Evolutionary conservation across 2,888 invertebrate species (phyloP).

Genomic region (Mayetiola destructor): DNA sequence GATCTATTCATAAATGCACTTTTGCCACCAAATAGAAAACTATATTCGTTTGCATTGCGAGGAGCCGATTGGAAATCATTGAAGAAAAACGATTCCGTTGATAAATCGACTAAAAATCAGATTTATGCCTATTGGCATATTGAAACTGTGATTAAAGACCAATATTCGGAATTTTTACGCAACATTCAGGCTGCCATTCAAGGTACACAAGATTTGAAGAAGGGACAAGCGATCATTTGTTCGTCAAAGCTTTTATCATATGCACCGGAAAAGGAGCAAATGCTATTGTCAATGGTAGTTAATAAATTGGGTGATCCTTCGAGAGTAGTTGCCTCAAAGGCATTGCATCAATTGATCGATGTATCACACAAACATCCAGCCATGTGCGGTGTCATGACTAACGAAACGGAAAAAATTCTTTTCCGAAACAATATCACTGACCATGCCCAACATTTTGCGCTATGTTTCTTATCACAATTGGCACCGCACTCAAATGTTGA

Average conservation of each 20-base stretch:
- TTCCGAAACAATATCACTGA: conserved; percentile 75
- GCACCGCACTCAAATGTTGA: conserved; percentile 54
- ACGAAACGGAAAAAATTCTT: conserved; percentile 78
- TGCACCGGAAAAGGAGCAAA: conserved; percentile 34
- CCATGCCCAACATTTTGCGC: conserved; percentile 81
- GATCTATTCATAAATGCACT: conserved; percentile 32
- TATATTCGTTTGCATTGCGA: conserved; percentile 28
- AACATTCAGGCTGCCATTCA: conserved; percentile 32
- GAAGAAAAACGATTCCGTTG: conserved; percentile 25
- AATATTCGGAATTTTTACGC: conserved; percentile 40
- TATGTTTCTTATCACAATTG: conserved; percentile 84
- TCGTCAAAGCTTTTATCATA: conserved; percentile 28
- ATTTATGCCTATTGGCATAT: conserved; percentile 70
- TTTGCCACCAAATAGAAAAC: conserved; percentile 30
- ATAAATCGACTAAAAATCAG: conserved; percentile 48
- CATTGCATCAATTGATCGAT: conserved; percentile 70
- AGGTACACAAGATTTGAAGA: conserved; percentile 32
- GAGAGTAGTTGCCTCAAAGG: conserved; percentile 65
- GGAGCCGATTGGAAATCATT: conserved; percentile 32
- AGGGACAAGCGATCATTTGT: conserved; percentile 27
- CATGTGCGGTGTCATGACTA: conserved; percentile 77
- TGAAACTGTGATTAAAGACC: conserved; percentile 73
- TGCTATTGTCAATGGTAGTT: conserved; percentile 61
- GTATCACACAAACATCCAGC: conserved; percentile 73
- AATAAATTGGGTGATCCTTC: conserved; percentile 92